These are phyloP conservation scores for Mythimna ferrago DNA, from an alignment of 2,888 invertebrate species.

Conservation along the genomic window DNA sequence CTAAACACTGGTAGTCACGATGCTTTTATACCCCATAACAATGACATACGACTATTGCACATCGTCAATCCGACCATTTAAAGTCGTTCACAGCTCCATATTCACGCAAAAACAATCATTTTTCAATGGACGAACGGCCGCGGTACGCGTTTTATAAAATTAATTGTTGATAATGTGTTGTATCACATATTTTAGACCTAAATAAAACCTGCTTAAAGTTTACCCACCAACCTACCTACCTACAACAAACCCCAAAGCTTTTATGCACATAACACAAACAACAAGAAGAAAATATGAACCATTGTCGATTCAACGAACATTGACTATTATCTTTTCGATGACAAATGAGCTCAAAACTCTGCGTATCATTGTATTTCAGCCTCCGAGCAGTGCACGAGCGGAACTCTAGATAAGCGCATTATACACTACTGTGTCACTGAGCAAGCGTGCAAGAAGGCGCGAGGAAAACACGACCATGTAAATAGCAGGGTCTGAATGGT, in stretches of 20 bases:
- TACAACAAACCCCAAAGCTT: constrained; percentile 53
- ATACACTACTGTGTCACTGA: constrained; percentile 72
- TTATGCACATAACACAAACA: constrained; percentile 67
- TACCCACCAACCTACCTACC: constrained; percentile 20
- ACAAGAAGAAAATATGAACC: constrained; percentile 78
- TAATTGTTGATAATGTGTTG: constrained; percentile 1
- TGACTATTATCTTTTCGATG: constrained; percentile 83
- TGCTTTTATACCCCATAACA: constrained; percentile 82
- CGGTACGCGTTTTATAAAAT: background rate
- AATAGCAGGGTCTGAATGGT: constrained; percentile 57
- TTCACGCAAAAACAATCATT: constrained; percentile 66
- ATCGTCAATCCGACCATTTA: constrained; percentile 70
- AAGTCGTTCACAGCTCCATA: constrained; percentile 68
- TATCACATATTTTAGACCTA: background rate
- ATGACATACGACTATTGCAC: constrained; percentile 79
- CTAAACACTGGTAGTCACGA: constrained; percentile 77
- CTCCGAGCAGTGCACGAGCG: constrained; percentile 30
- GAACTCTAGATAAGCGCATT: constrained; percentile 47
- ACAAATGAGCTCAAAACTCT: constrained; percentile 83
- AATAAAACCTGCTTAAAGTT: background rate
- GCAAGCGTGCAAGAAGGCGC: constrained; percentile 37
- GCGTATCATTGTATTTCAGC: constrained; percentile 71
- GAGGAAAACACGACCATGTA: constrained; percentile 64
- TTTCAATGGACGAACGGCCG: constrained; percentile 15
- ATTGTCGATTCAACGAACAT: constrained; percentile 83